A percentile compares a stretch with the other conserved stretches of the same genome.
Evolutionary conservation across 2,888 invertebrate genomes (phyloP).

Genomic region (Lithophane semibrunnea): DNA sequence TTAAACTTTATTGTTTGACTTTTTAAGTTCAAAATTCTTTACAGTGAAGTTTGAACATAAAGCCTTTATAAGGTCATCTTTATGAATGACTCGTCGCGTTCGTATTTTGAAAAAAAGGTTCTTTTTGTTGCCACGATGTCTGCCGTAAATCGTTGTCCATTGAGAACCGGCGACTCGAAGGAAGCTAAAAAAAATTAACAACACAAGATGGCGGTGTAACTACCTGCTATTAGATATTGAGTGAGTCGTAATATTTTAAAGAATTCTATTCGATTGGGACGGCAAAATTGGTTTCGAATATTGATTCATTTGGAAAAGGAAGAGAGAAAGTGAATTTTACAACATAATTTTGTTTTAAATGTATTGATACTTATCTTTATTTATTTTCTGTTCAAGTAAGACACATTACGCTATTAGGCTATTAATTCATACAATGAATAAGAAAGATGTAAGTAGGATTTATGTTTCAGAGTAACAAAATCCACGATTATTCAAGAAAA

Average conservation of each 20-base stretch:
- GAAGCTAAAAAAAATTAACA: slow-evolving; percentile 78
- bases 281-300: slow-evolving; percentile 34
- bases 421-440: neutral
- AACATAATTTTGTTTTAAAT: slow-evolving; percentile 5
- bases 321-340: neutral
- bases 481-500: slow-evolving; percentile 15
- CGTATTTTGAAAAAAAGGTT: slow-evolving; percentile 76
- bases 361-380: too few relatives aligned
- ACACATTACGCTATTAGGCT: neutral
- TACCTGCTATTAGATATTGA: slow-evolving; percentile 75
- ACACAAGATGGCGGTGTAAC: slow-evolving; percentile 72
- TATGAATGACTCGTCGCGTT: slow-evolving; percentile 84
- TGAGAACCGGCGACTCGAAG: slow-evolving; percentile 77
- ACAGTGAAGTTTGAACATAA: slow-evolving; percentile 30
- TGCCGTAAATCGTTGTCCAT: slow-evolving; percentile 87
- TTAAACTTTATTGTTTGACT: neutral
- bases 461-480: neutral
- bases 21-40: slow-evolving; percentile 37
- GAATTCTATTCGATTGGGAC: slow-evolving; percentile 35
- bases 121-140: slow-evolving; percentile 87
- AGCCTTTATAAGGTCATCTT: slow-evolving; percentile 66
- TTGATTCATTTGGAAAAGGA: slow-evolving; percentile 21
- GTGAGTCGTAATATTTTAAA: slow-evolving; percentile 63
- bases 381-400: neutral
- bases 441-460: neutral